Evolutionary conservation across 2,797 vertebrate species (phyloP), one percentile per base, ranked within the genome.

Genomic region (Siniperca undulata): DNA sequence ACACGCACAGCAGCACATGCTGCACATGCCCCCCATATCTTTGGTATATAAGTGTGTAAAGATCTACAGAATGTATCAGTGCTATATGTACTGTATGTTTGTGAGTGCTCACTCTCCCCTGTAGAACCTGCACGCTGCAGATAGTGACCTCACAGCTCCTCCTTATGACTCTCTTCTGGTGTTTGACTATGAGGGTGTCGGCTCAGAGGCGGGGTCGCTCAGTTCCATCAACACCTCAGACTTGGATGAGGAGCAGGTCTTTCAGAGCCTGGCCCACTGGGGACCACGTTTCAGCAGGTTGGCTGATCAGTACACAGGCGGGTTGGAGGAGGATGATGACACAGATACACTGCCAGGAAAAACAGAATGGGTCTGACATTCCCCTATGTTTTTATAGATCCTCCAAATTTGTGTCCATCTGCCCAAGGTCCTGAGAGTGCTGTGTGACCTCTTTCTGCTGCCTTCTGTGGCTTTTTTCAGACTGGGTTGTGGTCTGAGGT

Each of bases 81-180:
- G 11, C 27, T n/a, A 19, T 34, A 20, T 52, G 17, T 52, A 50
- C 13, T n/a, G 8, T 5, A 40, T 24, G 17, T 30, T 52, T 78
- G 5, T 61, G 2, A 30, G 27, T 30, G 55, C 2, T 27, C 5
- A 36, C 36, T 36, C 36, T 60, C 22, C 55, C 11, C 3, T 81
- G 4, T 52, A 94, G 92, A 93, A 89, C 79, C 95, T 97, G 92
- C 94, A 93, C 7, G 96, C 96, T 84, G 96, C 97, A 1, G 96
- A 97, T 80, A 92, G 88, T 0, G 97, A 98, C 80, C 95, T 95
- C 0, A 95, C 95, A 0, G 97, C 96, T 44, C 96, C 96, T 50
- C 97, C 97, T 0, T 97, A 97, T 44, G 97, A 98, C 93, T 97
- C 95, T 52, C 96, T 97, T 77, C 95, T 97, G 93, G 97, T 97